Evolutionary conservation across 2,113 vertebrate genomes (phyloP).

Genomic region (Ptilorrhoa leucosticta): DNA sequence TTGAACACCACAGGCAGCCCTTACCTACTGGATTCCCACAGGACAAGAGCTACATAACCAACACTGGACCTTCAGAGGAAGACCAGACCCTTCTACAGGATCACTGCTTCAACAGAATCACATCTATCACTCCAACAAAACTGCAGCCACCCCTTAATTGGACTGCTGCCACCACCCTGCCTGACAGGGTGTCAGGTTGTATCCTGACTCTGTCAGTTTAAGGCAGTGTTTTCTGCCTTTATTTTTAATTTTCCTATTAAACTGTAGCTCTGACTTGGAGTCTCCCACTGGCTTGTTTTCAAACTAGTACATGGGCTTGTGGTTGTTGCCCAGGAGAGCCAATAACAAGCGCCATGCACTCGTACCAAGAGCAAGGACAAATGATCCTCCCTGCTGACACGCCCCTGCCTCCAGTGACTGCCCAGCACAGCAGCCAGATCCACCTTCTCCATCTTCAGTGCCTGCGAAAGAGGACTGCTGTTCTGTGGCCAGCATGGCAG

Average conservation of each 20-base stretch:
- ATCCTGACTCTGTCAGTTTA: not conserved
- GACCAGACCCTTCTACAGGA: not conserved
- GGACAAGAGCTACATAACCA: not conserved
- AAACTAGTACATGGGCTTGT: not conserved
- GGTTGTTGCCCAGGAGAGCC: not conserved
- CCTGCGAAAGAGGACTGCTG: not conserved
- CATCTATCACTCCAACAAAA: not conserved
- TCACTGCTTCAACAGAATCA: not conserved
- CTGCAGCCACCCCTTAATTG: not conserved
- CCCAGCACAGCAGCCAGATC: not conserved
- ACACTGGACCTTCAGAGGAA: not conserved
- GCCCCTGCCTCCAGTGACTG: not conserved
- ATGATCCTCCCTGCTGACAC: not conserved
- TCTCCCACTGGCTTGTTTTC: not conserved
- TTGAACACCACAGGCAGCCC: not conserved
- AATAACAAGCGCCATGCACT: not conserved
- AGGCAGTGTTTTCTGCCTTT: not conserved
- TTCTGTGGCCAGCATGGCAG: not conserved
- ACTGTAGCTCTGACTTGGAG: not conserved
- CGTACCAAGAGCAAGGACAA: fast-evolving
- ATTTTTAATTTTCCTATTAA: not conserved
- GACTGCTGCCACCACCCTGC: not conserved
- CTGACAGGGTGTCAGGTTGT: not conserved
- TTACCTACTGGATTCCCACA: not conserved
- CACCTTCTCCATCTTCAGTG: not conserved